Percentiles rank a stretch among this genome's conserved stretches.
Conservation (phyloP, 1,140 invertebrate species). For the Temnothorax nylanderi region DNA sequence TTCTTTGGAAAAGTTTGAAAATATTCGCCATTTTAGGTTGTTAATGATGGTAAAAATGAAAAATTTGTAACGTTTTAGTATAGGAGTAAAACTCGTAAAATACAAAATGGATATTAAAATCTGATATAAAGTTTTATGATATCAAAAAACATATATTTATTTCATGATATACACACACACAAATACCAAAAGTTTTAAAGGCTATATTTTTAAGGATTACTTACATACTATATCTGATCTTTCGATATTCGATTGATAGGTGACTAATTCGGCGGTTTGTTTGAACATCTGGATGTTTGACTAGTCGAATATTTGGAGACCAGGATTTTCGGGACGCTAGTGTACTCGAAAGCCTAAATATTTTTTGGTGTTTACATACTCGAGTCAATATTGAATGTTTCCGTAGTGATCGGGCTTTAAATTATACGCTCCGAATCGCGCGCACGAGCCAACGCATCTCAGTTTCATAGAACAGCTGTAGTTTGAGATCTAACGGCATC, state of each 20-base stretch:
- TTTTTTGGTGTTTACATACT: constrained; percentile 50
- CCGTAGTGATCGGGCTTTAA: constrained; percentile 50
- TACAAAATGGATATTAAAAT: neutral
- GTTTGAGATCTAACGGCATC: neutral
- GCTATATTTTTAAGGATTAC: neutral
- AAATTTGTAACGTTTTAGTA: neutral
- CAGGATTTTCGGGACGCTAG: constrained; percentile 39
- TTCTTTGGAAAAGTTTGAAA: no score
- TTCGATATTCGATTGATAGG: neutral
- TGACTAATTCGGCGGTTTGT: constrained; percentile 36
- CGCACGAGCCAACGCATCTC: constrained; percentile 43
- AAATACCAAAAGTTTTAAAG: neutral
- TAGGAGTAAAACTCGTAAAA: neutral
- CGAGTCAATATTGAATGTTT: constrained; percentile 59
- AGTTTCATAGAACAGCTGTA: neutral
- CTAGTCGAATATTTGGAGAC: constrained; percentile 50
- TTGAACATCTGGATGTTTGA: constrained; percentile 51
- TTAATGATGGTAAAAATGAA: neutral
- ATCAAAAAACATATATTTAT: neutral
- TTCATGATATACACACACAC: neutral
- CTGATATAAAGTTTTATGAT: neutral
- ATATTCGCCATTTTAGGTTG: neutral
- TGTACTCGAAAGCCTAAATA: constrained; percentile 45
- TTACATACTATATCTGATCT: neutral
- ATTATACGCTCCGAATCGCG: constrained; percentile 36